Conservation (phyloP, 1,140 invertebrate species). For the Calliopsis andreniformis region DNA sequence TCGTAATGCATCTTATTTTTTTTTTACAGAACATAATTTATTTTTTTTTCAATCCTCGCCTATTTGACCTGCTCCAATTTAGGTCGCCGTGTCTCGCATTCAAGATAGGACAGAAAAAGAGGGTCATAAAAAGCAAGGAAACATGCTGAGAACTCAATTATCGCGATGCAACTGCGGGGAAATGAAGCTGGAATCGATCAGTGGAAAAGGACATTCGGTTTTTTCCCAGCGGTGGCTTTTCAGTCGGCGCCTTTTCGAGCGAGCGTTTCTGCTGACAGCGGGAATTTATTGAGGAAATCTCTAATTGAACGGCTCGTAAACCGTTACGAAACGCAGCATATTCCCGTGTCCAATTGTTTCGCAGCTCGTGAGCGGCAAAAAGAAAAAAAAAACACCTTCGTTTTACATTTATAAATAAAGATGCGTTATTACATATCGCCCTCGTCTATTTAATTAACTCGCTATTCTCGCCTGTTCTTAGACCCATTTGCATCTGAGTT, state of each 20-base stretch:
- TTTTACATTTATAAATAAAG: background rate
- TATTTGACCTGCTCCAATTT: background rate
- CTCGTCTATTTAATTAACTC: background rate
- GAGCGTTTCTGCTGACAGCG: background rate
- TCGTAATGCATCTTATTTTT: too few relatives aligned
- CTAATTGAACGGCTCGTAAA: conserved; percentile 53
- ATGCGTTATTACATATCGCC: background rate
- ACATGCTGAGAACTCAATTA: background rate
- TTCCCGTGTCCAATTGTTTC: conserved; percentile 38
- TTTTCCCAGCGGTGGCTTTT: conserved; percentile 24
- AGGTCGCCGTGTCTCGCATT: background rate
- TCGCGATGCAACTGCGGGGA: background rate
- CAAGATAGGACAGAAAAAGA: too few relatives aligned
- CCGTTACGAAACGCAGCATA: conserved; percentile 43
- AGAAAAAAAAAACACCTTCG: background rate
- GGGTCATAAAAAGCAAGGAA: background rate
- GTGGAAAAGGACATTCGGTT: background rate
- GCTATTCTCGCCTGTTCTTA: background rate
- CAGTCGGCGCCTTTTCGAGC: background rate
- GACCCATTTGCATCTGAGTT: too few relatives aligned
- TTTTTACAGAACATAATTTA: too few relatives aligned
- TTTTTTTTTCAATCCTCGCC: too few relatives aligned
- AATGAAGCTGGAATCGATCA: background rate
- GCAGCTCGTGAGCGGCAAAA: background rate
- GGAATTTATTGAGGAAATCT: conserved; percentile 50